Evolutionary conservation across 2,888 invertebrate genomes (phyloP).

Genomic region (Strigamia maritima): DNA sequence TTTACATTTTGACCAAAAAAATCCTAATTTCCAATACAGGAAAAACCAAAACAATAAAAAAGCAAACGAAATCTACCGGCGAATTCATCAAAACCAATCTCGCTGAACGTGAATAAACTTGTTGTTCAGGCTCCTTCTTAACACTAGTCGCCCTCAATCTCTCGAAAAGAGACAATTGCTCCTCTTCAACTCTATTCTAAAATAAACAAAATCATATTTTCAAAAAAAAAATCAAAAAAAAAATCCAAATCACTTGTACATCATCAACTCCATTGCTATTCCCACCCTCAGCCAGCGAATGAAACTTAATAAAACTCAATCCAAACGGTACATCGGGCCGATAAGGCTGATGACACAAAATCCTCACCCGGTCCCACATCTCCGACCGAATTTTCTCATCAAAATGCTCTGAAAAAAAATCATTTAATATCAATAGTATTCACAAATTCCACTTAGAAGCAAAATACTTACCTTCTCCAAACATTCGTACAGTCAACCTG

Average conservation of each 20-base stretch:
- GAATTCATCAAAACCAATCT: neutral
- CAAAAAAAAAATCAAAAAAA: neutral
- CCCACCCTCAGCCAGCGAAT: neutral
- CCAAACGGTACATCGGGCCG: neutral
- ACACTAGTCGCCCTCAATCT: neutral
- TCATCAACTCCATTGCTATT: neutral
- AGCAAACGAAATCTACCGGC: neutral
- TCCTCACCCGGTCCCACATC: neutral
- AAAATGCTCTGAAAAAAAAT: neutral
- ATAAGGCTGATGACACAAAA: neutral
- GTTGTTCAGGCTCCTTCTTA: neutral
- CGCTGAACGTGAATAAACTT: neutral
- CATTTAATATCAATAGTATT: neutral
- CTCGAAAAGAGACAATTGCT: neutral
- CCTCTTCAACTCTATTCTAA: neutral
- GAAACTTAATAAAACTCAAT: neutral
- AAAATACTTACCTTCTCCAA: neutral
- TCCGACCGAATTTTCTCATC: neutral
- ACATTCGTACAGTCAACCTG: neutral
- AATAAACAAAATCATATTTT: neutral
- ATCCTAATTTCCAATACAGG: no score
- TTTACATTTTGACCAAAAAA: no score
- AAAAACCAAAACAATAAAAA: no score
- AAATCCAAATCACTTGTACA: neutral
- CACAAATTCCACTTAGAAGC: no score